Percentiles rank a stretch among this genome's conserved stretches.
Evolutionary conservation across 1,140 invertebrate species (phyloP).

Genomic region (Bactericera cockerelli): DNA sequence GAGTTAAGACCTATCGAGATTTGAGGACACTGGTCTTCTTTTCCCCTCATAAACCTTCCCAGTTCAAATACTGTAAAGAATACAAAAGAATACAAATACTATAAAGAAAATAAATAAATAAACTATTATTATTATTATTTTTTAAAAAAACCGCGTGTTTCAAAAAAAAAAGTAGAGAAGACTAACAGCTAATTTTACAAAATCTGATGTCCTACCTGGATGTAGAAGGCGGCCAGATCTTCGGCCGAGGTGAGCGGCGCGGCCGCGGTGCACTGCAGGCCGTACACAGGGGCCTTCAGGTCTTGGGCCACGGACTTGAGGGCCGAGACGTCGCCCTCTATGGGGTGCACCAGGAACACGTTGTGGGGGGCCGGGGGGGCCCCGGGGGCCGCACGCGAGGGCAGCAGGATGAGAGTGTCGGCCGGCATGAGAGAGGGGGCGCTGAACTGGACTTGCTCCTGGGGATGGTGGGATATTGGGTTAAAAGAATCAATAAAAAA

Average conservation of each 20-base stretch:
- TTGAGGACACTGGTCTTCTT: too few relatives aligned
- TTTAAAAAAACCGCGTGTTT: too few relatives aligned
- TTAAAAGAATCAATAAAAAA: too few relatives aligned
- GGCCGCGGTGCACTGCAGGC: conserved; percentile 68
- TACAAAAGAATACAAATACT: too few relatives aligned
- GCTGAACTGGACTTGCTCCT: conserved; percentile 33
- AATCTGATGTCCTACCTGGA: conserved; percentile 44
- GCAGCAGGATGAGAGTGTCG: conserved; percentile 42
- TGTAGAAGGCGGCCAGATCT: conserved; percentile 61
- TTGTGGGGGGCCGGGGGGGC: conserved; percentile 30
- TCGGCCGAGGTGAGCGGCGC: conserved; percentile 57
- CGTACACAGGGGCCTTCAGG: conserved; percentile 64
- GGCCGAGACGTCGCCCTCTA: conserved; percentile 68
- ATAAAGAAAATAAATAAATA: too few relatives aligned
- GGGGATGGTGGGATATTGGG: too few relatives aligned
- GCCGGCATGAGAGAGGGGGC: conserved; percentile 42
- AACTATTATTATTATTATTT: too few relatives aligned
- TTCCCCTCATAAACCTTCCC: too few relatives aligned
- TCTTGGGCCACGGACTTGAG: conserved; percentile 50
- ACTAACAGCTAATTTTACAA: too few relatives aligned
- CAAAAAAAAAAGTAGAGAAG: too few relatives aligned
- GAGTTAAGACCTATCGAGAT: too few relatives aligned
- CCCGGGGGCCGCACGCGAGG: conserved; percentile 32
- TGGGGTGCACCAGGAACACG: conserved; percentile 72
- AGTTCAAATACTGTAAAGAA: too few relatives aligned